phyloP scores from a whole-genome alignment of 2,113 vertebrate species.

The Procavia capensis region DNA sequence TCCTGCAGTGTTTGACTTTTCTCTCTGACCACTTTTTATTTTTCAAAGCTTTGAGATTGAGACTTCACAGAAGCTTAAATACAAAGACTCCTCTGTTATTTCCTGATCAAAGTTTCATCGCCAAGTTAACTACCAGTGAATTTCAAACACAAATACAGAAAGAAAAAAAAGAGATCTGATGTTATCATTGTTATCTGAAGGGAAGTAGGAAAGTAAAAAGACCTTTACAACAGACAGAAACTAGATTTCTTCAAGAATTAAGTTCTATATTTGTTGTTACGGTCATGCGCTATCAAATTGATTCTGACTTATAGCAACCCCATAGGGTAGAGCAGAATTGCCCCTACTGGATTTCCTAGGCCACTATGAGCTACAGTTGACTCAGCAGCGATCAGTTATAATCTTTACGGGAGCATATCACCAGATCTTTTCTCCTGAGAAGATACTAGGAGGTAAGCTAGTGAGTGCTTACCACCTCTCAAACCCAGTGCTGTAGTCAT shows the following conservation, averaged over 20 bases:
- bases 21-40: constrained; percentile 12
- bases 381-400: no score
- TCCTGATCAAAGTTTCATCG: constrained; percentile 24
- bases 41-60: constrained; percentile 41
- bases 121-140: not conserved
- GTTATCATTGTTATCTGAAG: not conserved
- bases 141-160: not conserved
- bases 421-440: no score
- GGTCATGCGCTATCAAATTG: no score
- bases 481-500: no score
- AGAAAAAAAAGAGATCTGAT: not conserved
- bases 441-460: no score
- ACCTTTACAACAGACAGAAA: not conserved
- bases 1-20: not conserved
- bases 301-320: not conserved
- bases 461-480: no score
- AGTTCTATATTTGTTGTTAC: not conserved
- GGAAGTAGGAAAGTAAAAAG: not conserved
- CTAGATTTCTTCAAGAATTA: not conserved
- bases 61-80: constrained; percentile 12
- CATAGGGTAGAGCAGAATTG: not conserved
- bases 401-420: no score
- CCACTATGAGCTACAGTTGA: no score
- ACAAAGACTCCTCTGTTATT: constrained; percentile 20
- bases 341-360: no score